Evolutionary conservation across 2,113 vertebrate genomes (phyloP), one percentile per base, ranked within the genome.

Genomic region (Pogonocichla stellata): DNA sequence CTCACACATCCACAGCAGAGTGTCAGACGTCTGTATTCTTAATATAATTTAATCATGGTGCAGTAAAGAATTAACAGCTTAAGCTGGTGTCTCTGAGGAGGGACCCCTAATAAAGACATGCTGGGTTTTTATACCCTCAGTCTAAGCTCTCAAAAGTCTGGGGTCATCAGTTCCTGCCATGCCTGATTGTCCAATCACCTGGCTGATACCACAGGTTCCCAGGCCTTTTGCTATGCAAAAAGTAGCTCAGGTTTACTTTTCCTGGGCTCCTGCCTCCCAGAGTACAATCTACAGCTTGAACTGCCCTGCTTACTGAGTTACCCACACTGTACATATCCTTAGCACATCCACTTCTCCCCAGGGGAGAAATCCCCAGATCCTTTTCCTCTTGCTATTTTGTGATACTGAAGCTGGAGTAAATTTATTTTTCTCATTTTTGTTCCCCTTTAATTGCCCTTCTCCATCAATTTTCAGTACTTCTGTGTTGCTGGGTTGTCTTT

Each of bases 271-370:
- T 81, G 24, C 53, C 10, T 10, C 19, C 16, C 38, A 47, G 33
- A 60, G 24, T 24, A 45, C 28, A 40, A 25, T 34, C 29, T 40
- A 7, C 28, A 40, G 19, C 29, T 67, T 1, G 0, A 15, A 12
- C 28, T 74, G 16, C 61, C 25, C 45, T 67, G 38, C 38, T 66
- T 36, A 20, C 19, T 0, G 0, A 45, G 23, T 51, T 73, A 8
- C 10, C 23, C 6, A 16, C 23, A 29, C 15, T 58, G 28, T 65
- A n/a, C 0, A 0, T 60, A 29, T 38, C 33, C 28, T 66, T 43
- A 51, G n/a, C 33, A 20, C 19, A 60, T 36, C 10, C 38, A 23
- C 36, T 74, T 79, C 8, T 84, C 17, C 6, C 2, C 43, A 45
- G 43, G 8, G 19, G 43, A 45, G 19, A 45, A 18, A 19, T 84